Evolutionary conservation across 2,797 vertebrate species (phyloP).

Genomic region (Sardinella longiceps): DNA sequence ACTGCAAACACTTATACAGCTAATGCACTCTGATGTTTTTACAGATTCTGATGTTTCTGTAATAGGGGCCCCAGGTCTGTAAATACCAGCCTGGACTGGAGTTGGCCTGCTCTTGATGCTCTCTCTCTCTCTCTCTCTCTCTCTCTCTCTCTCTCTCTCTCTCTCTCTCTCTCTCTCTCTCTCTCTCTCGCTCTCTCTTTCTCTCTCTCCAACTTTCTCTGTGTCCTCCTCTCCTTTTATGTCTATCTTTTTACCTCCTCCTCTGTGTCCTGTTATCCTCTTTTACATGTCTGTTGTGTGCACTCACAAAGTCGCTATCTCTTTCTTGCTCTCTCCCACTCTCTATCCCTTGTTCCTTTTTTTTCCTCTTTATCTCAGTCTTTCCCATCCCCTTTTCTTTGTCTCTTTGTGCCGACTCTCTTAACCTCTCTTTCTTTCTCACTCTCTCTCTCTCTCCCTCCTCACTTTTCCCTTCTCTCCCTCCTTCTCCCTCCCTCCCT

Average conservation of each 20-base stretch:
- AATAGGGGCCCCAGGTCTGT: not conserved
- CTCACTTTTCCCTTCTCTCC: not conserved
- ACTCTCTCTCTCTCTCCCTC: too few relatives aligned
- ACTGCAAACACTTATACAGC: constrained; percentile 74
- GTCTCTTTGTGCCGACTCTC: not conserved
- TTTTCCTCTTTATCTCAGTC: not conserved
- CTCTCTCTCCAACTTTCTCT: not conserved
- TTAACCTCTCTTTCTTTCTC: not conserved
- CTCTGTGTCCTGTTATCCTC: not conserved
- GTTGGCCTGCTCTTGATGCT: not conserved
- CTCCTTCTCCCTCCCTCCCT: not conserved
- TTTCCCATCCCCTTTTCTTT: not conserved
- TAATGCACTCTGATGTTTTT: constrained; percentile 68
- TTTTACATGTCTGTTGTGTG: not conserved
- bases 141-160: not conserved
- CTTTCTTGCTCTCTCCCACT: not conserved
- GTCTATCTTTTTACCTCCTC: not conserved
- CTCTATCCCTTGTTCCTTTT: not conserved
- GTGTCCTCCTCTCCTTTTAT: not conserved
- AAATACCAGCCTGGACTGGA: not conserved
- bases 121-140: not conserved
- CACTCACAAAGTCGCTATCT: not conserved
- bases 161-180: not conserved
- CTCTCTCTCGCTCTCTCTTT: not conserved
- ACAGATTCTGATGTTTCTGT: not conserved